These are phyloP conservation scores for Nasua narica DNA, from an alignment of 2,797 vertebrate species.

Conservation along the genomic window DNA sequence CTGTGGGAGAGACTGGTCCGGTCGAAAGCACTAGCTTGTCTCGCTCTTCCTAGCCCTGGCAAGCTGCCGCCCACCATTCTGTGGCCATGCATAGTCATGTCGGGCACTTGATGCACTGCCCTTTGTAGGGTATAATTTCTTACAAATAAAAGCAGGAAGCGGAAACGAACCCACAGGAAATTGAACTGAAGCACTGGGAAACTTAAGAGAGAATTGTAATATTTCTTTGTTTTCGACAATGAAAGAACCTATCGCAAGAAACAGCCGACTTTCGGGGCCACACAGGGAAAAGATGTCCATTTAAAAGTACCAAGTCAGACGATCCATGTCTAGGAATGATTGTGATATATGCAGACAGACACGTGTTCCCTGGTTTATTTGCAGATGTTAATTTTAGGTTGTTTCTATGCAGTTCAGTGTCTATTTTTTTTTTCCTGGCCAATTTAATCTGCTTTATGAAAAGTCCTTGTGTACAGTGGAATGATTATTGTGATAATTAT, in stretches of 20 bases:
- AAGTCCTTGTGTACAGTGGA: not conserved
- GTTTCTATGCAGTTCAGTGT: not conserved
- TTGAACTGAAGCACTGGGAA: slow-evolving; percentile 1
- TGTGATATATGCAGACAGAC: not conserved
- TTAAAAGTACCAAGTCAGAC: not conserved
- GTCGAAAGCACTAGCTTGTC: not conserved
- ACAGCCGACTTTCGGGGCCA: not conserved
- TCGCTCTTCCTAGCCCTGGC: fast-evolving
- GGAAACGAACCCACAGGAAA: not conserved
- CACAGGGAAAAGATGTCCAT: not conserved
- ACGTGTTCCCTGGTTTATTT: not conserved
- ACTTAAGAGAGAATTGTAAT: not conserved
- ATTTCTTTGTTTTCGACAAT: not conserved
- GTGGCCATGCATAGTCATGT: not conserved
- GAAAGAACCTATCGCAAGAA: not conserved
- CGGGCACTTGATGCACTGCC: not conserved
- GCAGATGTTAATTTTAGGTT: not conserved
- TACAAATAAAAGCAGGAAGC: not conserved
- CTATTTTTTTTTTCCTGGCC: not conserved
- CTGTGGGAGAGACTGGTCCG: not conserved
- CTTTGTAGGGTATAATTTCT: not conserved
- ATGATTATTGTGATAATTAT: not conserved
- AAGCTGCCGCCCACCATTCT: not conserved
- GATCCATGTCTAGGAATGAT: not conserved
- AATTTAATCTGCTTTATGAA: not conserved